Conservation (phyloP, 2,888 invertebrate genomes). For the Amblyjoppa fuscipennis region DNA sequence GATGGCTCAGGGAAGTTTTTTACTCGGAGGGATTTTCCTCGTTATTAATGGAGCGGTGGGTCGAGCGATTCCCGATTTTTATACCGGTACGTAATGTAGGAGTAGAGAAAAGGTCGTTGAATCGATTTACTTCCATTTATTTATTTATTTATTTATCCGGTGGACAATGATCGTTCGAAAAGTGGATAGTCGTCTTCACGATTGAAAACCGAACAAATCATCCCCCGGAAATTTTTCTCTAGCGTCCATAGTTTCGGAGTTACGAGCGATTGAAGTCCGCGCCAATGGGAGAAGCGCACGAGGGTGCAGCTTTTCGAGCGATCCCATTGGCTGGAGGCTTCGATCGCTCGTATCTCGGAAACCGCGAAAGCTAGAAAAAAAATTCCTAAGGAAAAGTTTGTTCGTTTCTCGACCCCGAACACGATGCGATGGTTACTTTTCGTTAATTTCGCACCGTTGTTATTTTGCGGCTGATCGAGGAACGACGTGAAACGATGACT, state of each 20-base stretch:
- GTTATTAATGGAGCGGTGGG: slow-evolving; percentile 7
- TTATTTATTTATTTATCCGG: background rate
- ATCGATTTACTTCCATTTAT: background rate
- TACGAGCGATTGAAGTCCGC: background rate
- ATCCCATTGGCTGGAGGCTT: background rate
- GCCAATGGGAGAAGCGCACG: background rate
- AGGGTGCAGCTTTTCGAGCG: background rate
- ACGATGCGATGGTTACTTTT: background rate
- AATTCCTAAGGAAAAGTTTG: background rate
- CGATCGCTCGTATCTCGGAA: background rate
- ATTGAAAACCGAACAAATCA: background rate
- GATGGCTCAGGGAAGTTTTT: slow-evolving; percentile 19
- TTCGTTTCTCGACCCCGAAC: background rate
- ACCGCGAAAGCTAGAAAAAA: background rate
- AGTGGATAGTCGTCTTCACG: background rate
- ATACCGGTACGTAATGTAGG: slow-evolving; percentile 47
- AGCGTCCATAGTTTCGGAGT: background rate
- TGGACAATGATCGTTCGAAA: background rate
- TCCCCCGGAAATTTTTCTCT: background rate
- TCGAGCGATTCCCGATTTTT: slow-evolving; percentile 58
- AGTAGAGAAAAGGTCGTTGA: background rate
- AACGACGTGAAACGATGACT: no score
- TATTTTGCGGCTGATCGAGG: no score
- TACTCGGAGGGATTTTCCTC: slow-evolving; percentile 22
- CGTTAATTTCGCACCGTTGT: background rate